Base-by-base conservation (phyloP, 2,888 invertebrate species). In the Macrosoma leucophasiata region DNA sequence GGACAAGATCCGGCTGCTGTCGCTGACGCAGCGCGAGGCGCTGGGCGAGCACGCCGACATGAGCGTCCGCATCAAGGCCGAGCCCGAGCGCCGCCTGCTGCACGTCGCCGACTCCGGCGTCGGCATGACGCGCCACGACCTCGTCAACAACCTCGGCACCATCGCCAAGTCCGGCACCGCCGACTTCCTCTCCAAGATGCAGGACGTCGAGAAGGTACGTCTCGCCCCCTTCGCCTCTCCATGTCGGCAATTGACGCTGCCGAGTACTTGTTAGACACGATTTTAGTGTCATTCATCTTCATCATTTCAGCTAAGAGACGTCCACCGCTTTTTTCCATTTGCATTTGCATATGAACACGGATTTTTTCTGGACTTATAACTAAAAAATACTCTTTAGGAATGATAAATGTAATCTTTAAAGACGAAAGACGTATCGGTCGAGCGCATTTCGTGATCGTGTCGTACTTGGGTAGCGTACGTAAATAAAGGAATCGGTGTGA, bases 111-210 rank as follows among this genome's bases (percentile, higher is more conserved):
- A 99, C 82, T 92, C 97, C 2, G 99, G 99, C 63, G 90, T 99
- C 48, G 99, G 98, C 53, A 99, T 99, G 98, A 97, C 97, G 0
- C 93, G 93, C 62, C 84, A 89, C 48, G 98, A 99, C 73, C 86
- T 99, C 33, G 87, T 98, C 41, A 95, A 93, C 65, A 98, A 99
- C 85, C 88, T 99, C 45, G 99, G 99, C 52, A 98, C 98, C 33
- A 98, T 99, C 57, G 98, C 98, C 29, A 98, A 97, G 73, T 97
- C 97, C 3, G 97, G 97, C 46, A 98, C 98, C 1, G 96, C 96
- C 1, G 97, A 98, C 75, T 98, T 98, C 82, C 86, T 98, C 46
- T 89, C 92, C 33, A 96, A 96, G 81, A 92, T 97, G 89, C 93
- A 94, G 66, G 92, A 92, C 43, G 63, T 73, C 0, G 79, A 79